Evolutionary conservation across 1,140 invertebrate genomes (phyloP), one percentile per base, ranked within the genome.

Genomic region (Drosophila burlai): DNA sequence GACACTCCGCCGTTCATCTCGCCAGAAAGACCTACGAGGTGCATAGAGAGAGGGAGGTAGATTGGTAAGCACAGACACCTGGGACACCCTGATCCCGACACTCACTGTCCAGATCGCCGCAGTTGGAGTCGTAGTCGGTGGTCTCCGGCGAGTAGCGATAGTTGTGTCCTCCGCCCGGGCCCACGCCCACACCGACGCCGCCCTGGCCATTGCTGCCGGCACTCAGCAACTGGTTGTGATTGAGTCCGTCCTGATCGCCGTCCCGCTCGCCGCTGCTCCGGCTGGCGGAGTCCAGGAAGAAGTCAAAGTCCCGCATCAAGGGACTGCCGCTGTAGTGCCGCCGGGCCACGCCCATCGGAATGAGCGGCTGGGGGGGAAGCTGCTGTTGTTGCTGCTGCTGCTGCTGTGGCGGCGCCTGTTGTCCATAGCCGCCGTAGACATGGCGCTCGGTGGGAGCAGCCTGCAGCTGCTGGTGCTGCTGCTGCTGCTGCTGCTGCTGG

Each of bases 101-200:
- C 87, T 92, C 40, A 93, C 97, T 97, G 89, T 98, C 97, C 58
- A 98, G 94, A 92, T 98, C 97, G 18, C 96, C 95, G 84, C 95
- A 96, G 90, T 97, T 97, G 78, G 97, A 98, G 92, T 98, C 98
- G 93, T 97, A 98, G 90, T 99, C 98, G 26, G 98, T 99, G 68
- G 97, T 98, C 94, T 99, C 98, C 8, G 98, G 97, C 45, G 97
- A 99, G 46, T 98, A 95, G 10, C 97, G 98, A 93, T 98, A 98
- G 93, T 91, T 91, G 63, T 90, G 85, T 0, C 78, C 77, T 4
- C 78, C 81, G 0, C 65, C 68, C 4, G 87, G 49, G 16, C 46
- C 84, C 3, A 79, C 76, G 29, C 83, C 67, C 40, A 69, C 67
- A 18, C 66, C 81, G 5, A 71, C 64, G 13, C 83, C 78, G 1